Evolutionary conservation across 2,113 vertebrate genomes (phyloP), one percentile per base, ranked within the genome.

Genomic region (Pogona vitticeps): DNA sequence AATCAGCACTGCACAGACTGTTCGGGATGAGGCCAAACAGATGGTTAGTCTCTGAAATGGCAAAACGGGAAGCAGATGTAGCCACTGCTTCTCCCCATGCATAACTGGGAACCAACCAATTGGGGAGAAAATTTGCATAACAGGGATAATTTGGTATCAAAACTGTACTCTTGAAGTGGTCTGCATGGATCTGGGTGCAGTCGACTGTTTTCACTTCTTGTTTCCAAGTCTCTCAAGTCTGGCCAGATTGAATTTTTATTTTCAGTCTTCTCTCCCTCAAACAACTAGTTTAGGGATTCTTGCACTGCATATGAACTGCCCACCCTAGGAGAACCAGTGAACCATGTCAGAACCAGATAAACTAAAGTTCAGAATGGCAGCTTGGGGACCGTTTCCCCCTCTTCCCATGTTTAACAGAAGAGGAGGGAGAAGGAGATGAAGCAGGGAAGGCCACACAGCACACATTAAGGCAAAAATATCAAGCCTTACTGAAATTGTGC

Each of bases 81-180:
- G 95, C 95, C 96, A 94, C 96, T 21, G 72, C 85, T 90, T 95
- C 93, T 96, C 96, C 96, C 95, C 94, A 96, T 90, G 97, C 97
- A 96, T 97, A 97, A 97, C 96, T 96, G 95, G 97, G 97, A 98
- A 96, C 97, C 95, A 94, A 95, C 95, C 91, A 36, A 94, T 95
- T 96, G 96, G 96, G 96, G 95, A 96, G 95, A 95, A 94, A 89
- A 98, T 98, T 99, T 99, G 98, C 98, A 99, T 98, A 97, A 96
- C 93, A 97, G 95, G 97, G 96, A 98, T 97, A 97, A 98, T 98
- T 97, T 97, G 96, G 97, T 98, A 97, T 97, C 97, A 95, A 96
- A 96, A 95, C 95, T 95, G 92, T 91, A 96, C 96, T 38, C 96
- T 95, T 94, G 78, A 89, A 95, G 92, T 90, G 90, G 94, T 93